Evolutionary conservation across 2,113 vertebrate species (phyloP), one percentile per base, ranked within the genome.

Genomic region (Tachuris rubrigastra): DNA sequence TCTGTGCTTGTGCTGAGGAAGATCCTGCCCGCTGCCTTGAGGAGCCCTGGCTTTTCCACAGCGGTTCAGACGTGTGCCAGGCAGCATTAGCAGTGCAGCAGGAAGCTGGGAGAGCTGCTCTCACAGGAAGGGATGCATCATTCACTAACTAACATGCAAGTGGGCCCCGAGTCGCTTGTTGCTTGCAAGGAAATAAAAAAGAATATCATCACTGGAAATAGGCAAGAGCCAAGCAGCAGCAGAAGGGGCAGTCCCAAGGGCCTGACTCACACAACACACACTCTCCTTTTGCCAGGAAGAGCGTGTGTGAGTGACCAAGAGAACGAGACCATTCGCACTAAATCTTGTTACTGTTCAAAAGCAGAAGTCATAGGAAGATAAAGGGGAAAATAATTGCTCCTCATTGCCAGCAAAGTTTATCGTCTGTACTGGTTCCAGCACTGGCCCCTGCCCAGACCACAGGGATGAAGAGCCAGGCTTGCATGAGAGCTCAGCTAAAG

Each of bases 81-180:
- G 93, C 27, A 95, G 95, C 91, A 72, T 94, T 86, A 93, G 94
- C 82, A 39, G 65, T 87, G 92, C 92, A 90, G 81, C 72, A 89
- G 82, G 92, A 93, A 95, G 86, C 93, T 76, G 81, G 62, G 79
- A 66, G 77, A 82, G 88, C 95, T 77, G 86, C 90, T 85, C 90
- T 87, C 93, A 60, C 68, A 69, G 92, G 88, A 90, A 94, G 90
- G 84, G 92, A 94, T 21, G 85, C 89, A 96, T 89, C 93, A 83
- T 92, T 96, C 83, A 35, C 94, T 96, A 85, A 93, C 93, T 94
- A 79, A 77, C 96, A 95, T 96, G 94, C 96, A 96, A 17, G 83
- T 77, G 93, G 86, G 91, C 84, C 81, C 92, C 10, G 8, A 92
- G 55, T 42, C 7, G 1, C 68, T 92, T 22, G 89, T 30, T 76